phyloP scores from a whole-genome alignment of 2,113 vertebrate species.

The Pyxicephalus adspersus region DNA sequence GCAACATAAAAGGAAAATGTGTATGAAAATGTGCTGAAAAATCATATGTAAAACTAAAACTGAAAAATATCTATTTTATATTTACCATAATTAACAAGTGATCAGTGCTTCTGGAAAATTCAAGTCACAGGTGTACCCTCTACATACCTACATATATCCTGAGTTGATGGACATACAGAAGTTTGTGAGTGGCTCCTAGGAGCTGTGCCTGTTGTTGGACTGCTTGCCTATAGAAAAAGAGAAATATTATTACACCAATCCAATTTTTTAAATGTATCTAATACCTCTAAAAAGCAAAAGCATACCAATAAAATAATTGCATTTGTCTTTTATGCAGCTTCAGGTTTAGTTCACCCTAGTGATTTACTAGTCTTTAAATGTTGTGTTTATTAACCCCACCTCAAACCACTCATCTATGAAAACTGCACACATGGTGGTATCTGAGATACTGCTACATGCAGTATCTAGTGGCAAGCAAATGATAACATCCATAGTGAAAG shows the following conservation, averaged over 20 bases:
- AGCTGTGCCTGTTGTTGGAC: slow-evolving; percentile 81
- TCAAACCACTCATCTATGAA: no score
- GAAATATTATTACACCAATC: background rate
- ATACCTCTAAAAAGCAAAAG: background rate
- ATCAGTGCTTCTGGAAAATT: background rate
- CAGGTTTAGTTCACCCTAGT: no score
- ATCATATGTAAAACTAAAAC: background rate
- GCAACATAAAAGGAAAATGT: slow-evolving; percentile 59
- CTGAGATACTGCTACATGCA: no score
- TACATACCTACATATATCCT: slow-evolving; percentile 94
- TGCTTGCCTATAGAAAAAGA: slow-evolving; percentile 85
- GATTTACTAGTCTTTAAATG: no score
- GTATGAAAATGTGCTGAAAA: slow-evolving; percentile 60
- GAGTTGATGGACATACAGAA: slow-evolving; percentile 87
- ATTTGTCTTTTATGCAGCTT: no score
- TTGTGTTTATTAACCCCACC: no score
- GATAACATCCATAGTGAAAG: no score
- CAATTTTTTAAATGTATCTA: background rate
- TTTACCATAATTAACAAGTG: slow-evolving; percentile 32
- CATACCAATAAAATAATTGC: no score
- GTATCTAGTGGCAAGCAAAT: no score
- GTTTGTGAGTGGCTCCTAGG: slow-evolving; percentile 80
- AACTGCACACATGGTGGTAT: no score
- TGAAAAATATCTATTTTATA: slow-evolving; percentile 53
- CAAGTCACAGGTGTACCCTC: slow-evolving; percentile 36